Percentiles rank a stretch among this genome's conserved stretches.
These are phyloP conservation scores for Myotis lucifugus DNA, from an alignment of 2,113 vertebrate species.

Conservation along the genomic window DNA sequence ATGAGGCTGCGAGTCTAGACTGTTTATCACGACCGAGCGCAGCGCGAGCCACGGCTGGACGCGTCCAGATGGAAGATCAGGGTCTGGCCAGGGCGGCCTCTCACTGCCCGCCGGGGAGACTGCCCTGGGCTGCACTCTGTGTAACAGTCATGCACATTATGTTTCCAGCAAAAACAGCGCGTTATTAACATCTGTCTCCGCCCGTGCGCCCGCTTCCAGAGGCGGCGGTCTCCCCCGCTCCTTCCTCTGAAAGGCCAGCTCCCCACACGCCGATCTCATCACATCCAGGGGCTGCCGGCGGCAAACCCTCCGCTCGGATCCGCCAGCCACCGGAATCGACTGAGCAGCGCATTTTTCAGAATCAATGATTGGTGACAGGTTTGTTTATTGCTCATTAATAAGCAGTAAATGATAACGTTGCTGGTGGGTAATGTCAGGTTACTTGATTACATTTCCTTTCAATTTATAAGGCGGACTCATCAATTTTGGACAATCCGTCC, in stretches of 20 bases:
- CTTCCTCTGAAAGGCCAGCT: constrained; percentile 74
- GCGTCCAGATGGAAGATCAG: background rate
- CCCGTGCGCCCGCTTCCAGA: background rate
- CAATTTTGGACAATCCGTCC: constrained; percentile 55
- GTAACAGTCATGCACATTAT: constrained; percentile 50
- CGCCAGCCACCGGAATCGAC: constrained; percentile 62
- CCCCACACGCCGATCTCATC: constrained; percentile 80
- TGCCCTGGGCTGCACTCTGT: constrained; percentile 11
- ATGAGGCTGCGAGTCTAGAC: background rate
- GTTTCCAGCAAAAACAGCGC: constrained; percentile 55
- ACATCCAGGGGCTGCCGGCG: constrained; percentile 67
- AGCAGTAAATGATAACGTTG: constrained; percentile 70
- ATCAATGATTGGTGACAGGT: constrained; percentile 68
- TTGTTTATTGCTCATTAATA: constrained; percentile 81
- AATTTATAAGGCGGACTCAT: constrained; percentile 74
- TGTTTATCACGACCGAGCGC: constrained; percentile 45
- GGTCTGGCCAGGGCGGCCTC: background rate
- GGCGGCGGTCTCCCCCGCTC: background rate
- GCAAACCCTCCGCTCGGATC: constrained; percentile 51
- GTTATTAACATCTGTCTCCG: background rate
- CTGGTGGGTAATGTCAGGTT: constrained; percentile 45
- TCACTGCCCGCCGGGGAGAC: background rate
- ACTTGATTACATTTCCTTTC: constrained; percentile 75
- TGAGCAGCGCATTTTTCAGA: constrained; percentile 69
- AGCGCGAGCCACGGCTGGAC: background rate